Base-by-base conservation (phyloP, 2,888 invertebrate species). In the Lasius fuliginosus region DNA sequence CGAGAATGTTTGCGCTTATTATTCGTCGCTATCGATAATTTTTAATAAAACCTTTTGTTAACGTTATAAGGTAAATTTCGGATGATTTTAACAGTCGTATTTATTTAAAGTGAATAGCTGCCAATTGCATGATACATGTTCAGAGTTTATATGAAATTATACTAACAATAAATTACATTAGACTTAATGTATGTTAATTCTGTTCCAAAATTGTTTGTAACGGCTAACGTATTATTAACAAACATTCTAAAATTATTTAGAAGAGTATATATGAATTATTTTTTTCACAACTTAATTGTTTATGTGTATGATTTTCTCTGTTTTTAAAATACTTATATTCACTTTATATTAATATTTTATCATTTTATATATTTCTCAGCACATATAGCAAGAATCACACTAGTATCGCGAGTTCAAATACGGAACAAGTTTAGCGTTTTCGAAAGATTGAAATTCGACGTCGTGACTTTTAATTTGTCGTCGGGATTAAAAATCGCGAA, bases 401-500 rank as follows among this genome's bases (percentile, higher is more conserved):
- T 49, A 27, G 42, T 27, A 23, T 33, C 9, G 33, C 5, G 36
- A 53, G 33, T 33, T 53, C 18, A 18, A 73, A 36, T 33, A 6
- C 3, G 53, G n/a, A 11, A 23, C n/a, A 69, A 1, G 53, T 53
- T 69, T n/a, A 33, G 1, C 27, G 1, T 23, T 11, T 36, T 5
- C 23, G 5, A 4, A 40, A 65, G 23, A 27, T 49, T 40, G 40
- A 56, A 40, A 33, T 68, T 49, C 30, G n/a, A n/a, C 18, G 27
- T 67, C 27, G 27, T 6, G 23, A 65, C 1, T 53, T 53, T 68
- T 56, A 49, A 53, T 23, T 12, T 40, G 46, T 68, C 15, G n/a
- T 3, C 67, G 49, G 53, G 58, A 82, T 83, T 82, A 58, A 58
- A 79, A 58, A 92, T 93, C 95, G 53, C 96, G 96, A 93, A 96